Base-by-base conservation (phyloP, 2,888 invertebrate species). In the Hirtodrosophila confusa region DNA sequence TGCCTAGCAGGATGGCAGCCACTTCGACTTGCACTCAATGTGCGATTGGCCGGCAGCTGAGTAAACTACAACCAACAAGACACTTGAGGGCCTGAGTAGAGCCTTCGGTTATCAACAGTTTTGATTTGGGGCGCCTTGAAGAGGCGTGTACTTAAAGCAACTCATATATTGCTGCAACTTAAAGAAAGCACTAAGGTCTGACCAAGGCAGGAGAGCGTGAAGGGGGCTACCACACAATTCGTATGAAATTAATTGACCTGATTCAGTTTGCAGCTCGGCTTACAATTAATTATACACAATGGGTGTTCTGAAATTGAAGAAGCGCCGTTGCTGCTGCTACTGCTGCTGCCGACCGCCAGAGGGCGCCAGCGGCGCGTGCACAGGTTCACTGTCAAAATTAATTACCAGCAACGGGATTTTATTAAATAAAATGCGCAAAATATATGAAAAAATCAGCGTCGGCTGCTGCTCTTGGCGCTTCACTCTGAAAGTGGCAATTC, bases 241-340 rank as follows among this genome's bases (percentile, higher is more conserved):
- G 63, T 60, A 71, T 70, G 80, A 88, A 88, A 90, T 89, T 89
- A 90, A 89, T 90, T 90, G 89, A 90, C 89, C 90, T 83, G 89
- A 89, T 89, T 89, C 80, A 88, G 71, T 78, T 82, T 58, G 83
- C 56, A 82, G 74, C 88, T 88, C 80, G 69, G 88, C 82, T 79
- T 82, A 89, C 90, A 88, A 89, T 90, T 89, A 90, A 89, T 90
- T 90, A 90, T 23, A 35, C 35, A n/a, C 67, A 33, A 60, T 54
- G 67, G 40, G 37, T 40, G 47, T 24, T 8, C 17, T 78, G 78
- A 75, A 78, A 80, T 70, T 75, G 65, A 75, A 76, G 83, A 70
- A 75, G 77, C 60, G 50, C 11, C 63, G 41, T 40, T 54, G 68
- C 45, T 36, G 35, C 47, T 35, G 43, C 47, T 54, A 64, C 45